phyloP scores from a whole-genome alignment of 2,888 invertebrate genomes.

The Oligia strigilis region DNA sequence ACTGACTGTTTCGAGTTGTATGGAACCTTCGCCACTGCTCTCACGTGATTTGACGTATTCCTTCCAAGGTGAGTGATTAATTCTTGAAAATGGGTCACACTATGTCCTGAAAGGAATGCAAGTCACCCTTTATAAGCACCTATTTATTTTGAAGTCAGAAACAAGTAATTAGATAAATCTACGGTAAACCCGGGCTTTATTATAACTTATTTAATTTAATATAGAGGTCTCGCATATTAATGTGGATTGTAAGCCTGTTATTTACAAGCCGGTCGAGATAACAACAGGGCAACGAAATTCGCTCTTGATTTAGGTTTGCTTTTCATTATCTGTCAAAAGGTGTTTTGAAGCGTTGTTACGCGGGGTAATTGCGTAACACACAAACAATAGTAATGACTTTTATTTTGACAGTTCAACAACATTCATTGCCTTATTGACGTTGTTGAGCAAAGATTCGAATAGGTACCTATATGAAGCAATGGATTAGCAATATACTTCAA shows the following conservation, averaged over 20 bases:
- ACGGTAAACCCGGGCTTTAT: conserved; percentile 13
- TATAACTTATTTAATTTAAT: conserved; percentile 48
- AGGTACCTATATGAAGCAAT: not conserved
- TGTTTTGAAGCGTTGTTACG: not conserved
- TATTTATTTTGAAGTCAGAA: conserved; percentile 20
- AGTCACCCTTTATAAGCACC: not conserved
- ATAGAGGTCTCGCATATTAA: conserved; percentile 45
- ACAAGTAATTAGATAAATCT: conserved; percentile 38
- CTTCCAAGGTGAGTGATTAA: too few species aligned
- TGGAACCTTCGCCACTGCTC: too few species aligned
- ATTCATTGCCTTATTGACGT: not conserved
- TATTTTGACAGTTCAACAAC: not conserved
- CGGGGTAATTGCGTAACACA: not conserved
- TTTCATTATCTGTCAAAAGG: not conserved
- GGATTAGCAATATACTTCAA: not conserved
- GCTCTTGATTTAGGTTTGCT: not conserved
- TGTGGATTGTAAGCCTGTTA: conserved; percentile 37
- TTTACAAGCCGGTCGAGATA: conserved; percentile 35
- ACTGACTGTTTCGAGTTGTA: too few species aligned
- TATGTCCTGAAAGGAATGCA: too few species aligned
- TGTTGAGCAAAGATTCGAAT: not conserved
- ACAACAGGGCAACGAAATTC: conserved; percentile 10
- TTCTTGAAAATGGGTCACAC: too few species aligned
- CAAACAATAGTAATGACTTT: not conserved
- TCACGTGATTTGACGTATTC: too few species aligned